These are phyloP conservation scores for Oreotrochilus melanogaster DNA, from an alignment of 2,113 vertebrate species.

Conservation along the genomic window DNA sequence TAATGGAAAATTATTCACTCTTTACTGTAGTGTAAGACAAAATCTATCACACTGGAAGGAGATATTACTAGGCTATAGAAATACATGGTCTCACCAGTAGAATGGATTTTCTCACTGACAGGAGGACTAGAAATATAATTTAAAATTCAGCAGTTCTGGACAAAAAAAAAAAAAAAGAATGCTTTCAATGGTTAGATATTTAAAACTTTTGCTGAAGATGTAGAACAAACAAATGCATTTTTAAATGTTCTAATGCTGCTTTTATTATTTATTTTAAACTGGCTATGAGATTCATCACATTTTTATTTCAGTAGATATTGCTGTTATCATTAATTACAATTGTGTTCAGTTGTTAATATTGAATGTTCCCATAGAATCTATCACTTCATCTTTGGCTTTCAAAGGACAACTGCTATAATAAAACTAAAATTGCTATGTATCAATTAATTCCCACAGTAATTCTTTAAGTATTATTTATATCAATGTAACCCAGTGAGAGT, in stretches of 20 bases:
- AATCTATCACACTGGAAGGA: slow-evolving; percentile 27
- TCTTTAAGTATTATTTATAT: slow-evolving; percentile 43
- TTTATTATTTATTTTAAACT: background rate
- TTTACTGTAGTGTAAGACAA: slow-evolving; percentile 43
- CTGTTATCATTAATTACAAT: slow-evolving; percentile 10
- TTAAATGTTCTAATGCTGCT: background rate
- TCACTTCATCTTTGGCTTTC: background rate
- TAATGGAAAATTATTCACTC: slow-evolving; percentile 59
- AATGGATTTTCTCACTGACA: background rate
- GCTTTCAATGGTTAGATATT: background rate
- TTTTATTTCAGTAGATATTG: background rate
- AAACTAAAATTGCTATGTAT: slow-evolving; percentile 34
- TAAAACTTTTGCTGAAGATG: background rate
- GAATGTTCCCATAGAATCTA: background rate
- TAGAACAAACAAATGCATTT: background rate
- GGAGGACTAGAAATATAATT: background rate
- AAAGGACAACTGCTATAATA: slow-evolving; percentile 19
- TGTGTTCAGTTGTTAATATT: background rate
- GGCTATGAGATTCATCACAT: background rate
- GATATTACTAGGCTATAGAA: slow-evolving; percentile 12
- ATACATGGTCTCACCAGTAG: background rate
- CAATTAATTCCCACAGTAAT: slow-evolving; percentile 34
- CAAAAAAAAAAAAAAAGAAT: background rate
- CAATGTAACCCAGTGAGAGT: background rate
- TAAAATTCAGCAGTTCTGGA: background rate